Evolutionary conservation across 1,140 invertebrate genomes (phyloP).

Genomic region (Lasaia peninsularis): DNA sequence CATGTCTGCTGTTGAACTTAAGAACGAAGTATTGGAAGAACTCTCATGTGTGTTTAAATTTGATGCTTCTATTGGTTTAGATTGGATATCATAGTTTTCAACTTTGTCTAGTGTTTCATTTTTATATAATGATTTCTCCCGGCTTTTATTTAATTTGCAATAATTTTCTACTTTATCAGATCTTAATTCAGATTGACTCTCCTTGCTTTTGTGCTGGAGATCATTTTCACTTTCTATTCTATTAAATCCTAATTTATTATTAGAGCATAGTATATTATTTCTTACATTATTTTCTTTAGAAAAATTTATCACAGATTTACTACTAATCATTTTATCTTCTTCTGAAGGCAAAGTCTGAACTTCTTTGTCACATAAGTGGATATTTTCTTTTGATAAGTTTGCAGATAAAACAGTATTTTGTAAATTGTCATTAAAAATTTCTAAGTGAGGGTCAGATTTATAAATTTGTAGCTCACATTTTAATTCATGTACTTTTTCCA

Average conservation of each 20-base stretch:
- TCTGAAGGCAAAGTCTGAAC: constrained; percentile 43
- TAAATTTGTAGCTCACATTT: constrained; percentile 76
- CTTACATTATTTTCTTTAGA: constrained; percentile 30
- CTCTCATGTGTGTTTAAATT: constrained; percentile 37
- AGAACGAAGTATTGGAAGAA: constrained; percentile 57
- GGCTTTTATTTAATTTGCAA: constrained; percentile 72
- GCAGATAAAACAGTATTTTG: constrained; percentile 60
- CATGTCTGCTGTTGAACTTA: constrained; percentile 47
- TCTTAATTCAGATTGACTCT: constrained; percentile 51
- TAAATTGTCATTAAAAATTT: constrained; percentile 73
- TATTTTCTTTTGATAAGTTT: constrained; percentile 38
- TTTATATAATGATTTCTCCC: constrained; percentile 45
- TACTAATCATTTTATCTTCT: constrained; percentile 43
- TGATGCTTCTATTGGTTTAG: constrained; percentile 19
- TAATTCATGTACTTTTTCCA: constrained; percentile 35
- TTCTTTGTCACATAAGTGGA: constrained; percentile 45
- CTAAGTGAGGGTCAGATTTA: constrained; percentile 75
- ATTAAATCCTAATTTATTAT: constrained; percentile 65
- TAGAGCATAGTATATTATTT: constrained; percentile 19
- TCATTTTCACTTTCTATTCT: constrained; percentile 53
- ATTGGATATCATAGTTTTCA: constrained; percentile 24
- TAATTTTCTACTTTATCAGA: constrained; percentile 73
- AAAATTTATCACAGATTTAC: constrained; percentile 64
- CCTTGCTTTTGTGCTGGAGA: constrained; percentile 34
- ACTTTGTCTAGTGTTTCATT: constrained; percentile 22